Conservation (phyloP, 2,113 vertebrate genomes). For the Alethe diademata region DNA sequence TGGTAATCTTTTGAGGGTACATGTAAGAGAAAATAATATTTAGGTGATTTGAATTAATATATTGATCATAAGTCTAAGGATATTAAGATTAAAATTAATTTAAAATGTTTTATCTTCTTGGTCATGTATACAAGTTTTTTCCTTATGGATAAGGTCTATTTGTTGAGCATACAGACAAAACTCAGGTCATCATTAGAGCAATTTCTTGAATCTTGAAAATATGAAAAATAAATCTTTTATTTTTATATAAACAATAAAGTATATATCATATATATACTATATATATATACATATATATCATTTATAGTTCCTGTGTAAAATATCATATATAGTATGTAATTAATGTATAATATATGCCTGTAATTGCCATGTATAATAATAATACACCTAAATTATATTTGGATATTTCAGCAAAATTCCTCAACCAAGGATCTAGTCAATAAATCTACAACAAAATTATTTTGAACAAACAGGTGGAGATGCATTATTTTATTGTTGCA, state of each 20-base stretch:
- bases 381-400: not conserved
- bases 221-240: not conserved
- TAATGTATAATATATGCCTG: not conserved
- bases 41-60: not conserved
- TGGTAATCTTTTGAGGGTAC: not conserved
- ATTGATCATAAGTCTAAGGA: not conserved
- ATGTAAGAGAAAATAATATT: not conserved
- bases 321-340: not conserved
- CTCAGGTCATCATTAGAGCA: not conserved
- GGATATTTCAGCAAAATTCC: not conserved
- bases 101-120: not conserved
- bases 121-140: not conserved
- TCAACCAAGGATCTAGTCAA: not conserved
- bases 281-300: not conserved
- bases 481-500: conserved; percentile 17
- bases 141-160: not conserved
- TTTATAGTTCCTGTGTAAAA: not conserved
- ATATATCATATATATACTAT: no score
- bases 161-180: not conserved
- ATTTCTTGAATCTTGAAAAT: not conserved
- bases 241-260: not conserved
- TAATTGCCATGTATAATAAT: not conserved
- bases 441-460: not conserved
- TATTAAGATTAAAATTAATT: not conserved
- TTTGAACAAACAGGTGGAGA: not conserved